Percentiles rank a stretch among this genome's conserved stretches.
These are phyloP conservation scores for Drosophila austrosaltans DNA, from an alignment of 2,888 invertebrate genomes.

Conservation along the genomic window DNA sequence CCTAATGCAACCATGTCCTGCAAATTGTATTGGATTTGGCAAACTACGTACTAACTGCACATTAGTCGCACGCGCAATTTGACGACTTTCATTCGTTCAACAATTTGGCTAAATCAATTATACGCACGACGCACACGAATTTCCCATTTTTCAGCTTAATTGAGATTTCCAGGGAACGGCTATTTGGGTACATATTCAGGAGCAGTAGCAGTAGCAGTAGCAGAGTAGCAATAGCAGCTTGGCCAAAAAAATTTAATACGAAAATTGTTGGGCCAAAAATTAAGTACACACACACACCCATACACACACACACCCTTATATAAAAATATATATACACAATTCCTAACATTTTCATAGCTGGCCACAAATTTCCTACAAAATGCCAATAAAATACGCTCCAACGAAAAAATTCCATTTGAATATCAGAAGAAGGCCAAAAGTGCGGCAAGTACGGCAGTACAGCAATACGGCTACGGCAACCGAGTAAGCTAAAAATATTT, in stretches of 20 bases:
- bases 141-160: constrained; percentile 54
- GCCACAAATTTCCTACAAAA: constrained; percentile 70
- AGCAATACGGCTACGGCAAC: constrained; percentile 8
- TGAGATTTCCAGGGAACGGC: constrained; percentile 49
- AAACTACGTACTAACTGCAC: constrained; percentile 14
- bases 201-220: too few relatives aligned
- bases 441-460: background rate
- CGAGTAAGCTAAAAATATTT: constrained; percentile 64
- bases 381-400: constrained; percentile 76
- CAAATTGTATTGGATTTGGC: constrained; percentile 13
- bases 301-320: constrained; percentile 17
- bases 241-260: constrained; percentile 2
- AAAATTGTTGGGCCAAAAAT: constrained; percentile 35
- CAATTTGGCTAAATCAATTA: constrained; percentile 78
- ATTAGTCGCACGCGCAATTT: constrained; percentile 55
- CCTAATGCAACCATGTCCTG: constrained; percentile 10
- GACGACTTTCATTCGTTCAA: constrained; percentile 66
- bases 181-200: constrained; percentile 3
- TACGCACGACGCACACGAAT: constrained; percentile 50
- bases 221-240: background rate
- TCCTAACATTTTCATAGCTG: constrained; percentile 62
- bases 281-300: constrained; percentile 8
- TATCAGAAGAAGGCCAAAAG: constrained; percentile 40
- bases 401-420: constrained; percentile 76
- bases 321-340: constrained; percentile 25